phyloP scores from a whole-genome alignment of 2,113 vertebrate genomes.

The Steatornis caripensis region DNA sequence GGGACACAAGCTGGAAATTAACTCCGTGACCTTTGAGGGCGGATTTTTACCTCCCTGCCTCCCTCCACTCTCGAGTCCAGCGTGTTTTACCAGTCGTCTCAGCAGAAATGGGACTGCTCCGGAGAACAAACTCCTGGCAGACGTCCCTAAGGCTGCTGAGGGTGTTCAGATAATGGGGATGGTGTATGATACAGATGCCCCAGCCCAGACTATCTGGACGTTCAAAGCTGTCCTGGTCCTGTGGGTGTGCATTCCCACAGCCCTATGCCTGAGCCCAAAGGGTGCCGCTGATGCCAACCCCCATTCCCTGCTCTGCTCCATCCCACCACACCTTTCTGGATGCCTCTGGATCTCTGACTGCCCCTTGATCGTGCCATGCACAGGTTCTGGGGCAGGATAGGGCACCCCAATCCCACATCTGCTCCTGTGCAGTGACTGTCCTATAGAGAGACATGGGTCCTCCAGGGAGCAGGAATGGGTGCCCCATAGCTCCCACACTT shows the following conservation, averaged over 20 bases:
- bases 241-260: fast-evolving
- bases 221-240: not conserved
- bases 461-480: fast-evolving
- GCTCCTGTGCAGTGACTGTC: not conserved
- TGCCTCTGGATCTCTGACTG: no score
- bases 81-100: not conserved
- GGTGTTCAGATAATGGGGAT: not conserved
- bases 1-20: conserved; percentile 56
- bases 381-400: not conserved
- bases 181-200: fast-evolving
- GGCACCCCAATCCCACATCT: not conserved
- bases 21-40: conserved; percentile 22
- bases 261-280: not conserved
- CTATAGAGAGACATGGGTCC: fast-evolving
- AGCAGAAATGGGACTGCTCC: not conserved
- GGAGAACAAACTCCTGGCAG: fast-evolving
- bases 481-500: not conserved
- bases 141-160: not conserved
- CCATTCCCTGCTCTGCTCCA: not conserved
- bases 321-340: not conserved
- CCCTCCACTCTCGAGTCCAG: not conserved
- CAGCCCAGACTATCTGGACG: not conserved
- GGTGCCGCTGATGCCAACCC: not conserved
- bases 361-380: not conserved
- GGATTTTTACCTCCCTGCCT: not conserved